These are phyloP conservation scores for Strongylocentrotus purpuratus DNA, from an alignment of 35 echinoderm and acorn worm genomes.

Conservation along the genomic window DNA sequence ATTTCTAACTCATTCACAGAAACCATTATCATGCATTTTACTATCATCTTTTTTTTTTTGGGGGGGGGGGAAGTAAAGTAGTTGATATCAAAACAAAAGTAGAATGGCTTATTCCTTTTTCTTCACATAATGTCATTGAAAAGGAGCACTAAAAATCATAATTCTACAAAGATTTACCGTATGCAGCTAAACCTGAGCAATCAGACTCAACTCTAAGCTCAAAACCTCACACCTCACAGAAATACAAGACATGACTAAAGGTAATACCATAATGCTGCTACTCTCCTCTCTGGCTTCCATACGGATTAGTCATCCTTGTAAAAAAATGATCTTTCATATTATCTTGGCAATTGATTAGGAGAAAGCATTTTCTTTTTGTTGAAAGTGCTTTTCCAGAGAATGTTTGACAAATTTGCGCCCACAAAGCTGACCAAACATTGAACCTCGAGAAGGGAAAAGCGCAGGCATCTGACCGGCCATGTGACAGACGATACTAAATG, in stretches of 20 bases:
- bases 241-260: not conserved
- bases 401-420: slow-evolving; percentile 17
- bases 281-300: not conserved
- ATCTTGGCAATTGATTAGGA: slow-evolving; percentile 25
- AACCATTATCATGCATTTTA: too few relatives aligned
- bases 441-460: not conserved
- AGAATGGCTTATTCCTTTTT: not conserved
- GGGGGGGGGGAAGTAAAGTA: too few relatives aligned
- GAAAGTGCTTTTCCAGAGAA: not conserved
- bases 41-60: too few relatives aligned
- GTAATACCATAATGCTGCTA: not conserved
- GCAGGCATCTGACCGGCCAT: not conserved
- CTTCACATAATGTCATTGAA: not conserved
- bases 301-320: not conserved
- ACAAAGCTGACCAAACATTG: slow-evolving; percentile 24
- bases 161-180: not conserved
- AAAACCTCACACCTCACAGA: not conserved
- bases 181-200: not conserved
- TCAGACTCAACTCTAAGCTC: not conserved
- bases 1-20: too few relatives aligned
- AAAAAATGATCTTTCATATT: slow-evolving; percentile 35
- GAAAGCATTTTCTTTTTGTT: slow-evolving; percentile 21
- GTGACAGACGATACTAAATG: not conserved
- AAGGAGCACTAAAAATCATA: not conserved
- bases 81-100: too few relatives aligned